Percentiles rank a stretch among this genome's conserved stretches.
These are phyloP conservation scores for Ondatra zibethicus DNA, from an alignment of 2,113 vertebrate genomes.

Conservation along the genomic window DNA sequence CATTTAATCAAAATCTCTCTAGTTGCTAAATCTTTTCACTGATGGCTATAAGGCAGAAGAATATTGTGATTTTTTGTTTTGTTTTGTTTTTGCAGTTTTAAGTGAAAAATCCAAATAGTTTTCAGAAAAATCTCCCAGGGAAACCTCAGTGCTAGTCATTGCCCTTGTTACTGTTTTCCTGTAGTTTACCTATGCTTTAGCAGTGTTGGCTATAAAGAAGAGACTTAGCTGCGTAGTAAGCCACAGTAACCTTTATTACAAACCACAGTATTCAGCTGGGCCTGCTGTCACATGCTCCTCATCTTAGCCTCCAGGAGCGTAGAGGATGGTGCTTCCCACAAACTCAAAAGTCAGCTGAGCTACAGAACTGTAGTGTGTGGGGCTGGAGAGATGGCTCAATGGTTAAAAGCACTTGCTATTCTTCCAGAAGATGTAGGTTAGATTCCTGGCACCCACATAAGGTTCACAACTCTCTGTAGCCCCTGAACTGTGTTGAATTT, in stretches of 20 bases:
- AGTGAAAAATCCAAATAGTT: conserved; percentile 11
- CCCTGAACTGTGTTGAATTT: not conserved
- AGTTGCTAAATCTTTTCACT: conserved; percentile 13
- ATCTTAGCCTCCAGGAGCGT: no score
- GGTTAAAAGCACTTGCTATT: not conserved
- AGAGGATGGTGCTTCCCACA: not conserved
- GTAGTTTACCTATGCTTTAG: conserved; percentile 14
- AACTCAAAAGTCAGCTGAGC: not conserved
- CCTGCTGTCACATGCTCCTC: no score
- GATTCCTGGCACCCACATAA: not conserved
- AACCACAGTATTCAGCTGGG: not conserved
- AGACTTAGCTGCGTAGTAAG: not conserved
- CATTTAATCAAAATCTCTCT: conserved; percentile 32
- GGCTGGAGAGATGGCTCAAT: not conserved
- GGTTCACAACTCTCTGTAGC: not conserved
- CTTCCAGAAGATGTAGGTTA: not conserved
- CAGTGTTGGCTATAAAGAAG: not conserved
- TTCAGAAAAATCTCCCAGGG: conserved; percentile 10
- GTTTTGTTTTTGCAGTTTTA: not conserved
- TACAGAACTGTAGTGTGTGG: not conserved
- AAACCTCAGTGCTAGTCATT: not conserved
- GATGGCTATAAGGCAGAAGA: not conserved
- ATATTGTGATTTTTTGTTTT: not conserved
- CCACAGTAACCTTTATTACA: conserved; percentile 19
- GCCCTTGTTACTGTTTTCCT: not conserved